Evolutionary conservation across 2,797 vertebrate genomes (phyloP).

Genomic region (Schizopygopsis malacanthus): DNA sequence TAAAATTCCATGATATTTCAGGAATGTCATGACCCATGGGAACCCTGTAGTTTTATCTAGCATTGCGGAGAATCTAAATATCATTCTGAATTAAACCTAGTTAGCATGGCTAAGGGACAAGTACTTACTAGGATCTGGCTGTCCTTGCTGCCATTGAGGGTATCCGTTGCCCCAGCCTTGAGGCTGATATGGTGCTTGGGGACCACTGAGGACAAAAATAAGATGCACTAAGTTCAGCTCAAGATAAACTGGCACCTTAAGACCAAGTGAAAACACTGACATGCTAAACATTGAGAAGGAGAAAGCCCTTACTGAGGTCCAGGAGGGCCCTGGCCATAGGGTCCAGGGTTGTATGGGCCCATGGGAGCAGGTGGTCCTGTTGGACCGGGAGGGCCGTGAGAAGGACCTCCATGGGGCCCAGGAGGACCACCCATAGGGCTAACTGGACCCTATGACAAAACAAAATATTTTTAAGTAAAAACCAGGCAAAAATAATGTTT

Average conservation of each 20-base stretch:
- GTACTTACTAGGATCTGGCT: conserved; percentile 94
- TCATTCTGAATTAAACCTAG: not conserved
- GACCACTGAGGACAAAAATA: conserved; percentile 80
- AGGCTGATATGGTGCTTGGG: conserved; percentile 94
- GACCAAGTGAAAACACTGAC: conserved; percentile 28
- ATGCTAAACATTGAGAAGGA: not conserved
- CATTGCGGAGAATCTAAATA: not conserved
- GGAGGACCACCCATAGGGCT: conserved; percentile 95
- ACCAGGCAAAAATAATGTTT: not conserved
- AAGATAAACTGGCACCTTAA: not conserved
- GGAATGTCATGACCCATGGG: too few species aligned
- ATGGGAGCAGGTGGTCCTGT: conserved; percentile 94
- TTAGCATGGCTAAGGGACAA: not conserved
- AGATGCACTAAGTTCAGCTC: not conserved
- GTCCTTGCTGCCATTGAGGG: conserved; percentile 97
- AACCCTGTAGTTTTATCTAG: not conserved
- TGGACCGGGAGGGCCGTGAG: conserved; percentile 94
- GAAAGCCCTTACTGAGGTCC: conserved; percentile 91
- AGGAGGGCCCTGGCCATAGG: conserved; percentile 96
- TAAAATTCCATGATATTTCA: too few species aligned
- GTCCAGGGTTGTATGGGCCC: conserved; percentile 97
- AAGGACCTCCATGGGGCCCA: conserved; percentile 95
- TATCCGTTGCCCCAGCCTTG: conserved; percentile 99
- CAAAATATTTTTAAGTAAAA: not conserved
- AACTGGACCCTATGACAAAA: conserved; percentile 87